Evolutionary conservation across 2,888 invertebrate species (phyloP), one percentile per base, ranked within the genome.

Genomic region (Rugalucina vietnamica): DNA sequence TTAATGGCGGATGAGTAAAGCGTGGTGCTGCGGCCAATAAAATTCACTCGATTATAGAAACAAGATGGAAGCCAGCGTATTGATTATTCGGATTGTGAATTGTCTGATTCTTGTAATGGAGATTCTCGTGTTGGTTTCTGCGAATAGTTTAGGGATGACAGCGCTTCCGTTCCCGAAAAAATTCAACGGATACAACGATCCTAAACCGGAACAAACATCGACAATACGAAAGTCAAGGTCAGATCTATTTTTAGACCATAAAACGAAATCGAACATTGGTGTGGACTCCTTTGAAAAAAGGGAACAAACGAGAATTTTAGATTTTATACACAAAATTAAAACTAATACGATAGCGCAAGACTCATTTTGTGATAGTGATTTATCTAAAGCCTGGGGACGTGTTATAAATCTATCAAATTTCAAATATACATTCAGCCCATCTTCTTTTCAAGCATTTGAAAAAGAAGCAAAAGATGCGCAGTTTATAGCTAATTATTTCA

Each of bases 321-420:
- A 88, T 57, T 88, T 88, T 75, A 88, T 88, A 39, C 73, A 87
- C 32, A 73, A 36, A n/a, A 87, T 87, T 54, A 75, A 82, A 70
- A 85, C 77, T 60, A 82, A 85, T 39, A 24, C 37, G 4, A 81
- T 79, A 18, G 32, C 4, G 73, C 71, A 49, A 24, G 82, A 39
- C 76, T 36, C 36, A 24, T 37, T 2, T 75, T 73, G 18, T 85
- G 87, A 74, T 24, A 1, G 21, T 12, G 8, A 29, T 12, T 8
- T 39, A 37, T 37, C 37, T 4, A 72, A 43, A 39, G n/a, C n/a
- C n/a, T n/a, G n/a, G n/a, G n/a, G n/a, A n/a, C n/a, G n/a, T n/a
- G 49, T 60, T 21, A 75, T 57, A 34, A 37, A 34, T 57, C 21
- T 57, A 34, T 27, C 36, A 0, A 18, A 81, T 74, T 90, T 84